Evolutionary conservation across 2,888 invertebrate genomes (phyloP).

Genomic region (Lydus trimaculatus): DNA sequence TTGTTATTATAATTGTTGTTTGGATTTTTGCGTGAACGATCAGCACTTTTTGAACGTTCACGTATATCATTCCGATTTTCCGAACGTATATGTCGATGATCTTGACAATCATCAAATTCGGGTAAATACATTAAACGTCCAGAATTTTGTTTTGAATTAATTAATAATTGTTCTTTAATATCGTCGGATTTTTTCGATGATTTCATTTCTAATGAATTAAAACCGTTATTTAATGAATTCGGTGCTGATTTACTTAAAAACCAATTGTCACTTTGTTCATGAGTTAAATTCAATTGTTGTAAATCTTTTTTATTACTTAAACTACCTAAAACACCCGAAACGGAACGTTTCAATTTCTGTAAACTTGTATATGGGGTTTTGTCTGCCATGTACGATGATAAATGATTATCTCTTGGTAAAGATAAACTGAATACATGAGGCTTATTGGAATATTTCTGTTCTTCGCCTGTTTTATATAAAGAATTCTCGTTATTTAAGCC

Average conservation of each 20-base stretch:
- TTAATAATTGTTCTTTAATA: constrained; percentile 38
- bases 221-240: constrained; percentile 74
- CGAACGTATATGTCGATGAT: constrained; percentile 31
- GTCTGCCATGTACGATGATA: constrained; percentile 58
- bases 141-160: constrained; percentile 55
- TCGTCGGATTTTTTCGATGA: constrained; percentile 43
- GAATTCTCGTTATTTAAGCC: constrained; percentile 41
- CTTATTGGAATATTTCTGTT: constrained; percentile 32
- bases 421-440: constrained; percentile 79
- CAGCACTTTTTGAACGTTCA: constrained; percentile 37
- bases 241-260: constrained; percentile 82
- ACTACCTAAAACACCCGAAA: constrained; percentile 65
- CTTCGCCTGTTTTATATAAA: constrained; percentile 29
- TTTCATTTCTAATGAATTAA: constrained; percentile 54
- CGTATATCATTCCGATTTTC: constrained; percentile 33
- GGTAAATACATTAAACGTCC: constrained; percentile 85
- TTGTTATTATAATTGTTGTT: constrained; percentile 17
- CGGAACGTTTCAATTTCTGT: constrained; percentile 75
- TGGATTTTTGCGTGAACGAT: constrained; percentile 19
- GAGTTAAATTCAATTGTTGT: constrained; percentile 40
- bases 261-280: constrained; percentile 73
- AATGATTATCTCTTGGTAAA: constrained; percentile 71
- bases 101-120: constrained; percentile 41
- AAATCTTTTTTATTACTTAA: constrained; percentile 43
- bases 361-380: constrained; percentile 52